Conservation (phyloP, 2,888 invertebrate species). For the Nephrotoma flavescens region DNA sequence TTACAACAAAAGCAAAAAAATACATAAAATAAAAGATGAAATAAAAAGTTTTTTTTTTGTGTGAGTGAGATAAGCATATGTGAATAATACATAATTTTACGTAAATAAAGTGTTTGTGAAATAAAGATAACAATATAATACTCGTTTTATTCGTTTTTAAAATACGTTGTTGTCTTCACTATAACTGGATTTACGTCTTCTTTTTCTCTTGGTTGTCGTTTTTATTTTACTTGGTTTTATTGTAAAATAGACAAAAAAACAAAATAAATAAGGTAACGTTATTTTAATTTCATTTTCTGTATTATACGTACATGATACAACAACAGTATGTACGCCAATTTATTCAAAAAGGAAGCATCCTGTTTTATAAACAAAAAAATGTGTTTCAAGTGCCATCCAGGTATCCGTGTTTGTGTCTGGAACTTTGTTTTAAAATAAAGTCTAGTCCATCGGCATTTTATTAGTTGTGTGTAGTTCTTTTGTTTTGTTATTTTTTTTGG, state of each 20-base stretch:
- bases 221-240: neutral
- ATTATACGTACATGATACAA: neutral
- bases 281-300: constrained; percentile 4
- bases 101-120: neutral
- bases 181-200: constrained; percentile 7
- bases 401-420: neutral
- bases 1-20: neutral
- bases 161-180: constrained; percentile 3
- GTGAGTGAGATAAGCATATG: neutral
- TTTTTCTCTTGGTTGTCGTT: neutral
- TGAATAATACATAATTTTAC: neutral
- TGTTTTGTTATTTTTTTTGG: neutral
- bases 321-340: neutral
- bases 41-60: neutral
- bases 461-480: neutral
- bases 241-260: neutral
- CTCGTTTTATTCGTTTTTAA: neutral
- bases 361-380: neutral
- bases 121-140: neutral
- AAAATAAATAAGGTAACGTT: constrained; percentile 5
- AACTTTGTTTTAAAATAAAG: neutral
- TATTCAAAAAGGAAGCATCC: neutral
- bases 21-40: neutral
- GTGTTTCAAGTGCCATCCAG: neutral
- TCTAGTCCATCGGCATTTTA: neutral